Evolutionary conservation across 37 sponge, comb jelly and placozoan genomes (phyloP), one percentile per base, ranked within the genome.

Genomic region (Spongilla lacustris): DNA sequence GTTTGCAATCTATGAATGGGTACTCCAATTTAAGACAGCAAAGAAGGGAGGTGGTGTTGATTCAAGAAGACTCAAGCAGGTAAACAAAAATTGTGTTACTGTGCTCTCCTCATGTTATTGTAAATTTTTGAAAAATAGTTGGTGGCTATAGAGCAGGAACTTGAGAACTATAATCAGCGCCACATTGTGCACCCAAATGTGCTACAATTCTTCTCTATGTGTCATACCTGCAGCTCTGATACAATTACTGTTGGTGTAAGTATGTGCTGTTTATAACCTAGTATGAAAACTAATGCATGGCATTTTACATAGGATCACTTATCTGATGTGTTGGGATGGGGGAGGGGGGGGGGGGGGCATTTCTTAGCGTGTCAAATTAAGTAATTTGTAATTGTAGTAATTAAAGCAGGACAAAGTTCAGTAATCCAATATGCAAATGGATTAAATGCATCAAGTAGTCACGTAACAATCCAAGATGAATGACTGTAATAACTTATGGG

Each of bases 1-100:
- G 41, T 78, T 94, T 58, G 88, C 85, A 36, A 34, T 89, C 19
- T 90, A 94, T 33, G 88, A 94, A 76, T 94, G 94, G 94, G 36
- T 38, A 19, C 71, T 94, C 36, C 90, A 83, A 67, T 92, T 88
- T 33, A 49, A 74, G 31, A 37, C 85, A 5, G 69, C 80, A 12
- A 84, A 75, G 77, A 92, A 68, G 58, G 37, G 68, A 35, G 77
- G 36, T 41, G 17, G 46, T 46, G 68, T 36, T 50, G 49, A 30
- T 6, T 66, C 66, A 58, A 58, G 88, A 68, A 82, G 87, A 77
- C 50, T 67, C 10, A 85, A 66, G 68, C 90, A 90, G 85, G 89
- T 89, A 14, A 22, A 10, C 46, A 4, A 10, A 8, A 10, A 10
- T 8, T 46, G 46, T 10, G 4, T 46, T 46, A 46, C 8, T 46